These are phyloP conservation scores for Molorchus minor DNA, from an alignment of 2,888 invertebrate species.

Conservation along the genomic window DNA sequence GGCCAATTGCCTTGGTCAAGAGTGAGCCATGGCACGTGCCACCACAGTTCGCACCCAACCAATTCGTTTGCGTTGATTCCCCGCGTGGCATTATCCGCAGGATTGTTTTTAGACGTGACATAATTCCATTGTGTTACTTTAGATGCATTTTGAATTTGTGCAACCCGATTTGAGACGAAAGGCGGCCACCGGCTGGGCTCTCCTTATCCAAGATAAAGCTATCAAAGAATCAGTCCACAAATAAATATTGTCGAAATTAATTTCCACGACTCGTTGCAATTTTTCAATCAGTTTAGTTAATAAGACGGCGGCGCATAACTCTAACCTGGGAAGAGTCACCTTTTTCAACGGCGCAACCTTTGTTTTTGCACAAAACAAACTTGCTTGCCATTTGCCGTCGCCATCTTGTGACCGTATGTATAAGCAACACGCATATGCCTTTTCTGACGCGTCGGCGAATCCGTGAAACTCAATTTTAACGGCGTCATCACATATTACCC, in stretches of 20 bases:
- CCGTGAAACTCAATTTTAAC: conserved; percentile 30
- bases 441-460: conserved; percentile 31
- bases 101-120: conserved; percentile 40
- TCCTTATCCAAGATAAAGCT: conserved; percentile 42
- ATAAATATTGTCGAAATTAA: conserved; percentile 28
- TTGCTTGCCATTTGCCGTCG: conserved; percentile 11
- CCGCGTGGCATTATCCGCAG: conserved; percentile 44
- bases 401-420: conserved; percentile 28
- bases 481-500: conserved; percentile 3
- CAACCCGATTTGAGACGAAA: conserved; percentile 46
- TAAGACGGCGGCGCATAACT: conserved; percentile 35
- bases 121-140: conserved; percentile 39
- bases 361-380: conserved; percentile 36
- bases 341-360: conserved; percentile 37
- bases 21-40: conserved; percentile 16
- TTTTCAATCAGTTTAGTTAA: conserved; percentile 34
- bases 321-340: conserved; percentile 31
- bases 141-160: conserved; percentile 35
- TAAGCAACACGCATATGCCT: conserved; percentile 33
- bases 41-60: conserved; percentile 11
- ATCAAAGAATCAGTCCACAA: conserved; percentile 47
- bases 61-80: conserved; percentile 29
- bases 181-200: conserved; percentile 40
- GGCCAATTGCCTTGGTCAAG: background rate
- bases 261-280: conserved; percentile 11